phyloP scores from a whole-genome alignment of 2,797 vertebrate species.

The Perodicticus potto region DNA sequence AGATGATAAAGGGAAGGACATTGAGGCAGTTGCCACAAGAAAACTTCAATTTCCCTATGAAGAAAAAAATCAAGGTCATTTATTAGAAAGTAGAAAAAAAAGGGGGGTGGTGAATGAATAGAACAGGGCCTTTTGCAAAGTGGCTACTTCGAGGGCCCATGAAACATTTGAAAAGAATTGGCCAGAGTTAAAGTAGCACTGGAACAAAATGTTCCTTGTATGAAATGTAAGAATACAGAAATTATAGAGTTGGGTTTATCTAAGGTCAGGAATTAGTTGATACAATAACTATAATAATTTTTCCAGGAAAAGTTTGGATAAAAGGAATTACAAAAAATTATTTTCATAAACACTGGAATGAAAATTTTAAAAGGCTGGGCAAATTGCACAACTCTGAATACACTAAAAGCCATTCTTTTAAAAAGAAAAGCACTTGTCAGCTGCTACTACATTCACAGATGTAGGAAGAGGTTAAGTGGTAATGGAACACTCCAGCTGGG shows the following conservation, averaged over 20 bases:
- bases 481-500: background rate
- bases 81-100: constrained; percentile 1
- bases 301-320: background rate
- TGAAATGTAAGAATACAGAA: background rate
- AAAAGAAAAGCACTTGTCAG: background rate
- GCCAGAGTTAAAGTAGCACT: background rate
- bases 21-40: background rate
- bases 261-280: background rate
- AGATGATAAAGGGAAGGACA: background rate
- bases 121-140: background rate
- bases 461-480: background rate
- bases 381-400: background rate
- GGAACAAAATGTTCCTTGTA: background rate
- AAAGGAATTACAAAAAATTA: background rate
- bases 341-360: constrained; percentile 28
- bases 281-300: constrained; percentile 22
- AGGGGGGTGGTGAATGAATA: background rate
- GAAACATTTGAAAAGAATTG: background rate
- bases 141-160: background rate
- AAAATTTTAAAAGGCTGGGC: constrained; percentile 1
- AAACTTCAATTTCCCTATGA: background rate
- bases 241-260: background rate
- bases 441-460: background rate
- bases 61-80: background rate
- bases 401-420: background rate